Evolutionary conservation across 2,888 invertebrate genomes (phyloP).

Genomic region (Caenorhabditis doughertyi): DNA sequence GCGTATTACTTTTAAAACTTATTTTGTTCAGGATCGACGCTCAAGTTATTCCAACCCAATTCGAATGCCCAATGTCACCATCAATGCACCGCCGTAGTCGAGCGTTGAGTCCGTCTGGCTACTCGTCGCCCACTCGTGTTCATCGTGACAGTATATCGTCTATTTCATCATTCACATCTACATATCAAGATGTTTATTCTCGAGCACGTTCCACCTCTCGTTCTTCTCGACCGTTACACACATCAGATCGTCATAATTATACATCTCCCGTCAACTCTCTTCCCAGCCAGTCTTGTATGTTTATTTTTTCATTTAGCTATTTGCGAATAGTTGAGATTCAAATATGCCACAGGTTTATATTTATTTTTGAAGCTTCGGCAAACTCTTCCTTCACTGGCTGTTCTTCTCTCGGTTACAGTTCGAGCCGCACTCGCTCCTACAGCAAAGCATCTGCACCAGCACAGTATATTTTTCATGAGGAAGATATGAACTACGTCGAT

Average conservation of each 20-base stretch:
- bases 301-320: background rate
- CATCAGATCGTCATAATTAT: constrained; percentile 33
- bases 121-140: constrained; percentile 32
- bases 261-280: constrained; percentile 22
- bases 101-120: constrained; percentile 33
- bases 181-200: constrained; percentile 33
- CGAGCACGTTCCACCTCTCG: constrained; percentile 43
- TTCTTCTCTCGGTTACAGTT: constrained; percentile 44
- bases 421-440: constrained; percentile 16
- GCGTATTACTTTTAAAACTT: background rate
- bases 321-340: no score
- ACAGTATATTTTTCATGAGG: constrained; percentile 53
- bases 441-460: constrained; percentile 18
- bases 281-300: constrained; percentile 42
- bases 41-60: background rate
- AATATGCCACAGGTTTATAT: no score
- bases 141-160: constrained; percentile 49
- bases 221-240: constrained; percentile 31
- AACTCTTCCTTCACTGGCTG: constrained; percentile 49
- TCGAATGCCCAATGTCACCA: constrained; percentile 33
- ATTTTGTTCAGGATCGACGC: constrained; percentile 7
- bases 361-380: constrained; percentile 38
- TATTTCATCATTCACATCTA: constrained; percentile 34
- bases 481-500: constrained; percentile 58
- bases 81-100: constrained; percentile 31